phyloP scores from a whole-genome alignment of 2,888 invertebrate genomes.

The Micropterix aruncella region DNA sequence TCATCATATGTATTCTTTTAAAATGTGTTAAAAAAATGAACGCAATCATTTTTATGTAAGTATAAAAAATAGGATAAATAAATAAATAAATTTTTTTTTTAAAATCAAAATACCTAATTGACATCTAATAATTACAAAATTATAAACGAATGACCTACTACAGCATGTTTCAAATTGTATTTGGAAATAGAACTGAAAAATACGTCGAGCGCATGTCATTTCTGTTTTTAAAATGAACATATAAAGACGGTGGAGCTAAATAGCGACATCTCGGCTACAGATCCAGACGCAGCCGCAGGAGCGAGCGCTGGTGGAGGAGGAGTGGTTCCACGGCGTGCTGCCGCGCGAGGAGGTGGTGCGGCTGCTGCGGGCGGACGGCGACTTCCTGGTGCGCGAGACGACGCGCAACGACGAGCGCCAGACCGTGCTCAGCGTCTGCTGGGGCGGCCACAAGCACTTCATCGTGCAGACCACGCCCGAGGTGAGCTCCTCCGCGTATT shows the following conservation, averaged over 20 bases:
- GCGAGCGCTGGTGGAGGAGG: slow-evolving; percentile 73
- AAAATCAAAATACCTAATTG: too few relatives aligned
- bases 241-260: neutral
- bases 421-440: slow-evolving; percentile 87
- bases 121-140: too few relatives aligned
- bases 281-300: slow-evolving; percentile 28
- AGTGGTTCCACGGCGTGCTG: slow-evolving; percentile 95
- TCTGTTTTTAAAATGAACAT: neutral
- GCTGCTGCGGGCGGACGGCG: slow-evolving; percentile 80
- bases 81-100: too few relatives aligned
- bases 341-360: slow-evolving; percentile 93
- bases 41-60: too few relatives aligned
- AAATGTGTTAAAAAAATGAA: too few relatives aligned
- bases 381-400: slow-evolving; percentile 88
- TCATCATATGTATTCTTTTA: too few relatives aligned
- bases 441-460: slow-evolving; percentile 95
- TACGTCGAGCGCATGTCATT: neutral
- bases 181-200: slow-evolving; percentile 23
- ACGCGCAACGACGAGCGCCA: slow-evolving; percentile 84
- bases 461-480: slow-evolving; percentile 91
- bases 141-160: too few relatives aligned
- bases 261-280: neutral
- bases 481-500: too few relatives aligned
- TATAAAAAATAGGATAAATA: too few relatives aligned
- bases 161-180: too few relatives aligned